phyloP scores from a whole-genome alignment of 2,113 vertebrate genomes.

The Paradisaea rubra region DNA sequence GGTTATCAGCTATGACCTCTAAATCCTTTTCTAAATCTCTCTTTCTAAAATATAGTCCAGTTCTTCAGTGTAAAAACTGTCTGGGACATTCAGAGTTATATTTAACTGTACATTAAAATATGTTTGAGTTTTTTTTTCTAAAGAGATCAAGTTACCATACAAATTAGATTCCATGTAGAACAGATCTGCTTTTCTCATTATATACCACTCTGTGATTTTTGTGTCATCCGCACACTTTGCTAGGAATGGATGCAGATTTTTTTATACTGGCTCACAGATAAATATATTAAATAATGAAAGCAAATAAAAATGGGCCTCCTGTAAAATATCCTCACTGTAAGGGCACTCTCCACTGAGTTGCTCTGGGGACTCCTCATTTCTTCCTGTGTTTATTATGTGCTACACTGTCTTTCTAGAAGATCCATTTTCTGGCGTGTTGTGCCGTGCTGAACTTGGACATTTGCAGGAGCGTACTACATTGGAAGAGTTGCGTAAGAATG shows the following conservation, averaged over 20 bases:
- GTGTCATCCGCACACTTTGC: neutral
- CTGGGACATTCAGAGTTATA: neutral
- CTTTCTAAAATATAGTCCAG: neutral
- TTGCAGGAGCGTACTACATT: neutral
- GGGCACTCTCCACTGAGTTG: neutral
- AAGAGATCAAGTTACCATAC: neutral
- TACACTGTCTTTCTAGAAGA: neutral
- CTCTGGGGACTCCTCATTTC: neutral
- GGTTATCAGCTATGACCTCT: neutral
- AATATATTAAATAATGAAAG: neutral
- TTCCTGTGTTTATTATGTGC: neutral
- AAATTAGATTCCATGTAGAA: neutral
- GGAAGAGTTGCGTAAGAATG: neutral
- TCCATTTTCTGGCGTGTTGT: neutral
- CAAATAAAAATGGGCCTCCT: neutral
- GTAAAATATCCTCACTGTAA: neutral
- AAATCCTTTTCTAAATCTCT: neutral
- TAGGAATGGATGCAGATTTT: neutral
- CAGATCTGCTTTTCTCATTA: slow-evolving; percentile 43
- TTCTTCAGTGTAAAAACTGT: neutral
- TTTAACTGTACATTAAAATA: neutral
- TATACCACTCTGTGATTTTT: neutral
- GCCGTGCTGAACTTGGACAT: neutral
- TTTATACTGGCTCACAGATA: neutral
- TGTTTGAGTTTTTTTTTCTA: neutral